Evolutionary conservation across 2,888 invertebrate species (phyloP).

Genomic region (Drosophila ezoana): DNA sequence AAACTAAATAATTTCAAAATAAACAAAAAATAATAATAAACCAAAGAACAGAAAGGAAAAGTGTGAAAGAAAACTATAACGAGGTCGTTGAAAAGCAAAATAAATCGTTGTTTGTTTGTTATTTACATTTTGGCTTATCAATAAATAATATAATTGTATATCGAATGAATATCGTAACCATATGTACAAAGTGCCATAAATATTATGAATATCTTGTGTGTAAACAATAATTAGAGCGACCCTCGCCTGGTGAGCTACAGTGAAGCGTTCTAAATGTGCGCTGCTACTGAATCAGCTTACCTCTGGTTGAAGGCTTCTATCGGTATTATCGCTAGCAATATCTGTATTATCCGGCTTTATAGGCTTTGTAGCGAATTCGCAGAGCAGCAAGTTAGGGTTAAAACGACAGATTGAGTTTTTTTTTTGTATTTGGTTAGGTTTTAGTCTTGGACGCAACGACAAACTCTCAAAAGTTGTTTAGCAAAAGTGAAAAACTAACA

Average conservation of each 20-base stretch:
- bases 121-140: slow-evolving; percentile 45
- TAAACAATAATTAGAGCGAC: slow-evolving; percentile 30
- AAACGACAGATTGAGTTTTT: slow-evolving; percentile 43
- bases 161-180: slow-evolving; percentile 17
- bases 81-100: slow-evolving; percentile 47
- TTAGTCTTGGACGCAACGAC: slow-evolving; percentile 49
- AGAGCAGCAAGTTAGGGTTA: slow-evolving; percentile 54
- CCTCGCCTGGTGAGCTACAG: slow-evolving; percentile 41
- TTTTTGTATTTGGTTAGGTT: slow-evolving; percentile 43
- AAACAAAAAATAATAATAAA: slow-evolving; percentile 13
- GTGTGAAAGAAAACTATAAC: slow-evolving; percentile 39
- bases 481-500: slow-evolving; percentile 30
- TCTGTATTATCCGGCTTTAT: slow-evolving; percentile 52
- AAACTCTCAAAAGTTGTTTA: slow-evolving; percentile 31
- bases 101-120: slow-evolving; percentile 36
- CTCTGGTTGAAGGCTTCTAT: slow-evolving; percentile 51
- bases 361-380: slow-evolving; percentile 32
- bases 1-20: slow-evolving; percentile 32
- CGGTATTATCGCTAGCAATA: slow-evolving; percentile 59
- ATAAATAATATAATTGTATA: slow-evolving; percentile 30
- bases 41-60: slow-evolving; percentile 24
- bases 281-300: slow-evolving; percentile 60
- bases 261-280: slow-evolving; percentile 38
- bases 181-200: slow-evolving; percentile 21
- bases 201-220: slow-evolving; percentile 15